Evolutionary conservation across 2,888 invertebrate genomes (phyloP).

Genomic region (Heliconius sara): DNA sequence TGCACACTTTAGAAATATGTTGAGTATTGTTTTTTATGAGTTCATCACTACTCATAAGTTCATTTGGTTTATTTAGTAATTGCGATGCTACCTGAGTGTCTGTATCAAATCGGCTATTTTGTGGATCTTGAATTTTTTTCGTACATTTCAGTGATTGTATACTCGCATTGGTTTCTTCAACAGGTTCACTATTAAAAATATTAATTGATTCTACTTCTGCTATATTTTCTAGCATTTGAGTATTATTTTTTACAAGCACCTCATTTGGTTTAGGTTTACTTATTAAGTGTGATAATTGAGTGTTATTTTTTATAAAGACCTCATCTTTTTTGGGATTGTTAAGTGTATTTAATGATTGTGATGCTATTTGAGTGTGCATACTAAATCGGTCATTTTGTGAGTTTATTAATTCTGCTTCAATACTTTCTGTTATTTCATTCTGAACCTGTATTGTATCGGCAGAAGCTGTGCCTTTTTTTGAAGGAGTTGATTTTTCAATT

Average conservation of each 20-base stretch:
- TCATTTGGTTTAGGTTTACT: conserved; percentile 31
- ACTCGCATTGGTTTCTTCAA: too few species aligned
- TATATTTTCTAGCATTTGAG: neutral
- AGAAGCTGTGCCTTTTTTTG: conserved; percentile 73
- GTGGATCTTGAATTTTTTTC: neutral
- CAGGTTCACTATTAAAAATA: neutral
- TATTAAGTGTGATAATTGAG: conserved; percentile 36
- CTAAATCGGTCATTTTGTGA: conserved; percentile 55
- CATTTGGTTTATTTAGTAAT: conserved; percentile 18
- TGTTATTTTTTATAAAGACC: neutral
- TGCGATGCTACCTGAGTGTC: conserved; percentile 36
- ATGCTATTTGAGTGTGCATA: conserved; percentile 28
- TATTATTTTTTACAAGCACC: neutral
- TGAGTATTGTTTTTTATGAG: conserved; percentile 26
- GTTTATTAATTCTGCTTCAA: conserved; percentile 70
- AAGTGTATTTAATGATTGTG: conserved; percentile 25
- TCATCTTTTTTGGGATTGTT: conserved; percentile 35
- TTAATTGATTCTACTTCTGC: neutral
- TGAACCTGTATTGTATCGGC: conserved; percentile 70
- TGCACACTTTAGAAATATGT: neutral
- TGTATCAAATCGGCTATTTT: neutral
- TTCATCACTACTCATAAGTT: conserved; percentile 26
- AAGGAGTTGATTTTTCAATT: conserved; percentile 55
- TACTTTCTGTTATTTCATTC: conserved; percentile 74
- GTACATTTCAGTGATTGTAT: too few species aligned